Base-by-base conservation (phyloP, 2,113 vertebrate genomes). In the Silurus glanis region DNA sequence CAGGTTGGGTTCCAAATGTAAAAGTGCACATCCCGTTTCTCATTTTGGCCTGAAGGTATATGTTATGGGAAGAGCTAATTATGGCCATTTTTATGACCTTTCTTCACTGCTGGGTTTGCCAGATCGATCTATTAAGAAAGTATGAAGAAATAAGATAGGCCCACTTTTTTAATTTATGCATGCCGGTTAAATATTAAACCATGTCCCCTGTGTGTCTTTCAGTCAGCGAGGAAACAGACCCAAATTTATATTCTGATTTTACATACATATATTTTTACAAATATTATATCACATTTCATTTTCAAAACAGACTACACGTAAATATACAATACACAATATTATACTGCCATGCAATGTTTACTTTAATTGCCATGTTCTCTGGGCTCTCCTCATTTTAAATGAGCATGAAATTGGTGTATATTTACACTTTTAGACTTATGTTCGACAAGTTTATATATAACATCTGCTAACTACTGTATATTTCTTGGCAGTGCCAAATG, bases 31-130 rank as follows among this genome's bases (percentile, higher is more conserved):
- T 61, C 56, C 47, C 56, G 21, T 80, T 80, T 61, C 78, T 61
- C 56, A 80, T 45, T 61, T 61, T 80, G 37, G 28, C 58, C 56
- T 61, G 47, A 80, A 61, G 78, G 78, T 61, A 80, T 13, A 5
- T 61, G 9, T 21, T 23, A 23, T 61, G 56, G 78, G 28, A 80
- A 45, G 28, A 80, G 9, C 78, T 80, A 80, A 80, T 80, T 80
- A 80, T 5, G 17, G 56, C 56, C 78, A 45, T 59, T 61, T 81
- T 72, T 56, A 61, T 16, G 0, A 45, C 28, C 28, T 80, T 80
- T 53, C 16, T 55, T 74, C 8, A 37, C 56, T 61, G 19, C 28
- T 47, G 28, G 56, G 56, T 9, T 61, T 61, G 56, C 28, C 56
- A 80, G 28, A 13, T 80, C 9, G 5, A 61, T 61, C 78, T 59